Conservation (phyloP, 1,140 invertebrate species). For the Penaeus japonicus region DNA sequence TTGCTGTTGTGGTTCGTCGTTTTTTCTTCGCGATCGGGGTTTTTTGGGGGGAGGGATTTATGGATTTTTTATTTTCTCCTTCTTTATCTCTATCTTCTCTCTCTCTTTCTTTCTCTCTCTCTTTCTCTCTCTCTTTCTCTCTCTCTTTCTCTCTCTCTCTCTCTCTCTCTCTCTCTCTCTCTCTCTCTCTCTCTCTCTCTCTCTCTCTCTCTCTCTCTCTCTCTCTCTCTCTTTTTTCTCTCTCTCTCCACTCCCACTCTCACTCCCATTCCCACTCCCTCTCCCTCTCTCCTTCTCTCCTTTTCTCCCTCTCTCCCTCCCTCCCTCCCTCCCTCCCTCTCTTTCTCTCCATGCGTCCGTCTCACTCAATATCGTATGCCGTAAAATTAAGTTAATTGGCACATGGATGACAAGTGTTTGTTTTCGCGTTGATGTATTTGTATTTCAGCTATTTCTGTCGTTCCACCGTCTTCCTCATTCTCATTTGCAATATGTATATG, state of each 20-base stretch:
- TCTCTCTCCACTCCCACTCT: background rate
- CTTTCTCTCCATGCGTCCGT: background rate
- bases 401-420: too few species aligned
- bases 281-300: background rate
- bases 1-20: too few species aligned
- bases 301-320: background rate
- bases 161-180: background rate
- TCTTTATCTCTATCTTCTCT: too few species aligned
- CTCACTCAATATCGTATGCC: background rate
- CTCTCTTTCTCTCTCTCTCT: background rate
- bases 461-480: background rate
- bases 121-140: background rate
- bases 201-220: background rate
- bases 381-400: background rate
- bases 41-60: too few species aligned
- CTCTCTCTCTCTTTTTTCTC: background rate
- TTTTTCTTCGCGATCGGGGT: too few species aligned
- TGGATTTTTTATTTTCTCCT: too few species aligned
- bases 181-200: too few species aligned
- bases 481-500: too few species aligned
- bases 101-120: too few species aligned
- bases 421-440: too few species aligned
- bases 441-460: background rate
- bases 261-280: background rate
- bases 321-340: background rate